phyloP scores from a whole-genome alignment of 1,140 invertebrate genomes.

The Papilio polyxenes region DNA sequence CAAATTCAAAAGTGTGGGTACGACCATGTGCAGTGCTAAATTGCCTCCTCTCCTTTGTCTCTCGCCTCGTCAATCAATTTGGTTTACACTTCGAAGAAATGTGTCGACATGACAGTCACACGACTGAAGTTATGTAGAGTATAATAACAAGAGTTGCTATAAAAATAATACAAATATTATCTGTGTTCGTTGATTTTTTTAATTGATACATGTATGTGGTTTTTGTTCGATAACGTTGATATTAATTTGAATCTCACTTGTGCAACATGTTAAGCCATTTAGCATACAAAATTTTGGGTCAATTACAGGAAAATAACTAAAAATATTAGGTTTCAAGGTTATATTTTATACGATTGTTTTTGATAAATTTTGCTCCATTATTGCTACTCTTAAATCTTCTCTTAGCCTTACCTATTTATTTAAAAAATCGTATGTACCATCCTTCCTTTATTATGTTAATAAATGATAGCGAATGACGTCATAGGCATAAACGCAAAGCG shows the following conservation, averaged over 20 bases:
- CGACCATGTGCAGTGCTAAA: slow-evolving; percentile 6
- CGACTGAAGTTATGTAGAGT: background rate
- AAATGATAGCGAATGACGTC: slow-evolving; percentile 44
- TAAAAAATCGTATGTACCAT: slow-evolving; percentile 37
- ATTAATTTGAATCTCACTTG: too few species aligned
- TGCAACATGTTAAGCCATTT: too few species aligned
- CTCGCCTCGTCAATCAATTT: slow-evolving; percentile 19
- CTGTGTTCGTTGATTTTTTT: background rate
- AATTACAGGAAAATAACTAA: too few species aligned
- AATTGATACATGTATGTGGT: background rate
- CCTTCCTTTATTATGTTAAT: slow-evolving; percentile 45
- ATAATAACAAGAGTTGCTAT: background rate
- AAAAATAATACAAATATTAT: background rate
- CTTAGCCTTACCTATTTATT: background rate
- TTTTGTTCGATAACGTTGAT: too few species aligned
- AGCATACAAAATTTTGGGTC: too few species aligned
- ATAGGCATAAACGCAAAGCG: slow-evolving; percentile 41
- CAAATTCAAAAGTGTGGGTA: background rate
- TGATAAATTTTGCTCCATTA: too few species aligned
- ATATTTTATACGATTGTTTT: too few species aligned
- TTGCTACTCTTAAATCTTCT: background rate
- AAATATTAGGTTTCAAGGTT: too few species aligned
- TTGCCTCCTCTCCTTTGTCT: slow-evolving; percentile 4
- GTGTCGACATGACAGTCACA: background rate
- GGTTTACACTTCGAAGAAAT: slow-evolving; percentile 20